Conservation (phyloP, 2,797 vertebrate species). For the Vultur gryphus region DNA sequence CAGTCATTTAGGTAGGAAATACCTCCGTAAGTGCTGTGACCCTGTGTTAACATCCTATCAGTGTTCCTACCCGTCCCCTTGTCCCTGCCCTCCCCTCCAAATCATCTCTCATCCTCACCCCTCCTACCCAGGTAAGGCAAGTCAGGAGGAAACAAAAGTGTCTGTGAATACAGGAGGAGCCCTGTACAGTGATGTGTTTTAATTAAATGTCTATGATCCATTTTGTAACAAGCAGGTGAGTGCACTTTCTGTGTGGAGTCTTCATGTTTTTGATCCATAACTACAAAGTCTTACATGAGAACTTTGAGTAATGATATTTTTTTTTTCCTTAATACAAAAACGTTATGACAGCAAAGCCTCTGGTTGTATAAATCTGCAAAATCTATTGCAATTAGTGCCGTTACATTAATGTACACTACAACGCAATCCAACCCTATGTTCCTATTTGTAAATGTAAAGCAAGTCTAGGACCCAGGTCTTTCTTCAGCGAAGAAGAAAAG, state of each 20-base stretch:
- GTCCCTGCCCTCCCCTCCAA: slow-evolving; percentile 8
- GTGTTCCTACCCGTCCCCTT: slow-evolving; percentile 27
- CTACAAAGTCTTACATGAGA: background rate
- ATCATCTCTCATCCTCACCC: slow-evolving; percentile 20
- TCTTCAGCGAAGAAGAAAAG: background rate
- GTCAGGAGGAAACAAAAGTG: background rate
- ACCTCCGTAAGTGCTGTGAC: background rate
- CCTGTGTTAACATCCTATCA: slow-evolving; percentile 41
- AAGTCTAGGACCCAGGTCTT: background rate
- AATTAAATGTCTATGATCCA: background rate
- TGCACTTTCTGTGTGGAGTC: slow-evolving; percentile 8
- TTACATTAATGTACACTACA: background rate
- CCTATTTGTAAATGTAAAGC: background rate
- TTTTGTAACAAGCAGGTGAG: slow-evolving; percentile 61
- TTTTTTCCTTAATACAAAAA: background rate
- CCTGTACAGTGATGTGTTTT: background rate
- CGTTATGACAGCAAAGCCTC: background rate
- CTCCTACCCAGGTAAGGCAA: slow-evolving; percentile 43
- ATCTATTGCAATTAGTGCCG: background rate
- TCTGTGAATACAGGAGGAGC: background rate
- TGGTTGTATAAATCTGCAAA: background rate
- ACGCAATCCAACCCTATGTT: background rate
- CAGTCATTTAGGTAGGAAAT: slow-evolving; percentile 38
- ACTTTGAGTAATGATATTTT: background rate
- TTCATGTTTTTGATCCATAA: background rate